Percentiles rank a stretch among this genome's conserved stretches.
These are phyloP conservation scores for Vicugna pacos DNA, from an alignment of 2,113 vertebrate genomes.

Conservation along the genomic window DNA sequence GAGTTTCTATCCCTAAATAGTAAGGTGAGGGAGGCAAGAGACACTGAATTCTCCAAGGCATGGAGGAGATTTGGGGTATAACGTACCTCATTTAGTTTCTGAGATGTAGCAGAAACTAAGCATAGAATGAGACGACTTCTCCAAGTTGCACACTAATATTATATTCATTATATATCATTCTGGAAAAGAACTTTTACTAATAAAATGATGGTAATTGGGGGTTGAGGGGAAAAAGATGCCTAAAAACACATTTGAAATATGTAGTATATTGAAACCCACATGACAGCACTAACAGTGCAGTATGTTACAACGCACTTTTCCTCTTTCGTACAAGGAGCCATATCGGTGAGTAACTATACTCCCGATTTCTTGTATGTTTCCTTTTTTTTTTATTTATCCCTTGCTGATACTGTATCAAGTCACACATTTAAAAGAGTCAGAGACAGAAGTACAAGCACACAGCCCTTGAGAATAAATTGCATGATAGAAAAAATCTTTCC, in stretches of 20 bases:
- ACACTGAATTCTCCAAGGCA: not conserved
- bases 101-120: not conserved
- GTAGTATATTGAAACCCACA: conserved; percentile 3
- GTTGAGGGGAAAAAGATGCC: not conserved
- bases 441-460: conserved; percentile 75
- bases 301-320: not conserved
- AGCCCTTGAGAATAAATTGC: conserved; percentile 73
- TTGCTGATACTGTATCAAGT: conserved; percentile 77
- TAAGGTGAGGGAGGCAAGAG: not conserved
- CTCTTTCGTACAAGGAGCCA: not conserved
- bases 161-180: conserved; percentile 41
- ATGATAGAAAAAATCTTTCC: conserved; percentile 77
- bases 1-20: not conserved
- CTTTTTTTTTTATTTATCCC: not conserved
- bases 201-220: conserved; percentile 13
- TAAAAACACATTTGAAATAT: conserved; percentile 22
- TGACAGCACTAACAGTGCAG: not conserved
- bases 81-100: conserved; percentile 19
- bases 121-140: conserved; percentile 53
- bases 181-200: conserved; percentile 40
- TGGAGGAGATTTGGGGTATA: not conserved
- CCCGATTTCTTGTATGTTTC: conserved; percentile 62
- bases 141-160: conserved; percentile 42
- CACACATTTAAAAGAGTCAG: conserved; percentile 72
- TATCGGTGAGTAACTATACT: not conserved